These are phyloP conservation scores for Magallana ariakensis DNA, from an alignment of 1,140 invertebrate species.

Conservation along the genomic window DNA sequence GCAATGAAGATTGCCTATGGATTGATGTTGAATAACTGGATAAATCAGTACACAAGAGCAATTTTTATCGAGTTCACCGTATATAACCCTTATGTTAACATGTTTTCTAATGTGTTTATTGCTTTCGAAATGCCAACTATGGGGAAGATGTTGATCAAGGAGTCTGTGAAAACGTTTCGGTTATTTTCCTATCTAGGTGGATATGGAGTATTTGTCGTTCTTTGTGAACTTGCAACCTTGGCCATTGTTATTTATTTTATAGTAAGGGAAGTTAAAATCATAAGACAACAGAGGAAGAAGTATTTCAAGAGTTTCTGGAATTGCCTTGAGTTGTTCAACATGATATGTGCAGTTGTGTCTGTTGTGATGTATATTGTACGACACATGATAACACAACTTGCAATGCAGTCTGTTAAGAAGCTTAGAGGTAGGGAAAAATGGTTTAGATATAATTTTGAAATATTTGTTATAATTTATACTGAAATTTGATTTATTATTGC, in stretches of 20 bases:
- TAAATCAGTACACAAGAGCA: conserved; percentile 80
- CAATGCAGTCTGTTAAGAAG: conserved; percentile 62
- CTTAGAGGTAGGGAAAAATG: conserved; percentile 64
- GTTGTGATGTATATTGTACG: conserved; percentile 69
- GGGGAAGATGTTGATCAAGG: conserved; percentile 58
- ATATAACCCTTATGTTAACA: conserved; percentile 80
- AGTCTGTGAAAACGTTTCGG: conserved; percentile 64
- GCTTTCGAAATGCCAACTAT: conserved; percentile 68
- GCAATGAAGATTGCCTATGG: conserved; percentile 71
- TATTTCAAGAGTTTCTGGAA: conserved; percentile 79
- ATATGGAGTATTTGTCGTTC: conserved; percentile 74
- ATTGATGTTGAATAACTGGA: conserved; percentile 79
- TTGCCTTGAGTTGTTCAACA: conserved; percentile 63
- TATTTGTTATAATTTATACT: neutral
- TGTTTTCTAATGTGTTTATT: conserved; percentile 70
- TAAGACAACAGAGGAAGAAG: conserved; percentile 59
- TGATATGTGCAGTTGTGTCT: conserved; percentile 62
- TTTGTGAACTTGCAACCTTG: conserved; percentile 71
- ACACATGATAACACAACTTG: conserved; percentile 63
- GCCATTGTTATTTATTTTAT: conserved; percentile 73
- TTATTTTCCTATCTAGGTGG: conserved; percentile 73
- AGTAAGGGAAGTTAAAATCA: conserved; percentile 58
- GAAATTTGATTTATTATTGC: neutral
- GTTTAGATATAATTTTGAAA: neutral
- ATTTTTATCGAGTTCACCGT: conserved; percentile 81